Conservation (phyloP, 1,140 invertebrate species). For the Drosophila sp. region DNA sequence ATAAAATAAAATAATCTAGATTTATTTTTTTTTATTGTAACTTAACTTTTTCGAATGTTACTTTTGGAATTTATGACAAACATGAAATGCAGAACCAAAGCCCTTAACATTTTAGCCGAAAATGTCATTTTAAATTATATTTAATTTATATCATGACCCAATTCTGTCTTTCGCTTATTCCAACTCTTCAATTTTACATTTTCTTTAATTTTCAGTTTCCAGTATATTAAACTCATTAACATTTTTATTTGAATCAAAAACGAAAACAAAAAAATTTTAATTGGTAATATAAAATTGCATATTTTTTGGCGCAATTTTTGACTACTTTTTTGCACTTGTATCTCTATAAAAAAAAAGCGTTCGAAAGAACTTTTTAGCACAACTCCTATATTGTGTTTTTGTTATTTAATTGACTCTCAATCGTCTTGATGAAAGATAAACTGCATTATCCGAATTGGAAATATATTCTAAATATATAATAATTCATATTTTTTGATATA, state of each 20-base stretch:
- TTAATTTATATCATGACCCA: conserved; percentile 5
- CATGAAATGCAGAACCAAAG: too few relatives aligned
- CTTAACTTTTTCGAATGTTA: too few relatives aligned
- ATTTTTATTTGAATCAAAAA: conserved; percentile 29
- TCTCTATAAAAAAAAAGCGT: conserved; percentile 58
- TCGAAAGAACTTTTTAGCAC: conserved; percentile 67
- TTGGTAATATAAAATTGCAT: conserved; percentile 83
- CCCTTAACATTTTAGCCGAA: neutral
- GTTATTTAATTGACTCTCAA: conserved; percentile 62
- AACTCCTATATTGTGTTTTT: conserved; percentile 74
- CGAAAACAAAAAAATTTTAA: conserved; percentile 50
- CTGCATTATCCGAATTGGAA: conserved; percentile 45
- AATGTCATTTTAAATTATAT: neutral
- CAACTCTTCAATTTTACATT: neutral
- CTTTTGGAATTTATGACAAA: neutral
- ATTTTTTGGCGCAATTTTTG: conserved; percentile 84
- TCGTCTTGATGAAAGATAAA: conserved; percentile 41
- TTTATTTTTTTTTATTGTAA: too few relatives aligned
- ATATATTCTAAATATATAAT: conserved; percentile 60
- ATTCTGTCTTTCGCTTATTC: neutral
- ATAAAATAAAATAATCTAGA: neutral
- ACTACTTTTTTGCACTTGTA: conserved; percentile 80
- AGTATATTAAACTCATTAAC: conserved; percentile 15
- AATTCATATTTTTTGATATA: conserved; percentile 70
- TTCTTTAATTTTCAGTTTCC: conserved; percentile 15